Evolutionary conservation across 2,888 invertebrate genomes (phyloP), one percentile per base, ranked within the genome.

Genomic region (Drosophila paramelanica): DNA sequence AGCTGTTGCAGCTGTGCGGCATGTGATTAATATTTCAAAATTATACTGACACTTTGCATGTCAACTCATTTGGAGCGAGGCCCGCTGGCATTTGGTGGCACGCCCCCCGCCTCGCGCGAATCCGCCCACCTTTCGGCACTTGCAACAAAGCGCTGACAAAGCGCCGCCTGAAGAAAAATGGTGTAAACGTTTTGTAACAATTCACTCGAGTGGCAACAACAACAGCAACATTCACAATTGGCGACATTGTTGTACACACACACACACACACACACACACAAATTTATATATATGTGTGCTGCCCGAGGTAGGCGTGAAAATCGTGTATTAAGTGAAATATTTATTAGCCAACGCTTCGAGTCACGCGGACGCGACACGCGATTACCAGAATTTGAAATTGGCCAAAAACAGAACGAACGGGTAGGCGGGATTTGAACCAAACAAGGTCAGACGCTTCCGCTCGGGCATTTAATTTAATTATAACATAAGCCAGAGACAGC

Each of bases 1-100:
- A 53, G 42, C 71, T 72, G 78, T 72, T 74, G 78, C 81, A 87
- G 69, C 66, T 41, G 57, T 75, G 75, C 69, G 69, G 88, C 78
- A 71, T 83, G 71, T 85, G 87, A 89, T 85, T 85, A 85, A 85
- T 85, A 85, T 85, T 85, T 89, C 83, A 85, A 89, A 89, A 85
- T 86, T 85, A 89, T 88, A 87, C 89, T 77, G 77, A 77, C 88
- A 85, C 23, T 23, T 23, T 89, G 89, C 84, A 79, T 89, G 85
- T 89, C 83, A 85, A 85, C 89, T 85, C 89, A 85, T 73, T 85
- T 77, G 65, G 82, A 73, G 84, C 64, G 66, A 61, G 47, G 82
- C 64, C 41, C 57, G 43, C 36, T 51, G 49, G 56, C 62, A 70
- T 47, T 67, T 50, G 71, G 46, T 43, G 60, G 17, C 75, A 64